These are phyloP conservation scores for Passer domesticus DNA, from an alignment of 2,113 vertebrate genomes.

Conservation along the genomic window DNA sequence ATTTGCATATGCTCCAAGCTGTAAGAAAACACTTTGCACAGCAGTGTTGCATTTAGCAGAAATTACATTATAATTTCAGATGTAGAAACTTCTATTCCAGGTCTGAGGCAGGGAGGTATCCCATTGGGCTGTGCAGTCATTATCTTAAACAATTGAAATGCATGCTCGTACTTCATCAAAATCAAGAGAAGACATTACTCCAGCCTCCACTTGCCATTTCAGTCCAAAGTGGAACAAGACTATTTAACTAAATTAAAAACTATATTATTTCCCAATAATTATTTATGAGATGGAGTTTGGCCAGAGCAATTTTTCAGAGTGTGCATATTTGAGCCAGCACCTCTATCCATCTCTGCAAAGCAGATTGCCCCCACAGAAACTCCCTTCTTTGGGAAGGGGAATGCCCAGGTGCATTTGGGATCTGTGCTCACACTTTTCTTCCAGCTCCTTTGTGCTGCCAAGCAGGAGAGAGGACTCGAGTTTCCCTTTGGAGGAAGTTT, in stretches of 20 bases:
- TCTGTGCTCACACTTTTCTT: not conserved
- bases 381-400: not conserved
- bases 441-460: not conserved
- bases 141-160: slow-evolving; percentile 40
- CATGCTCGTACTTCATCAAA: slow-evolving; percentile 29
- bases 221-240: not conserved
- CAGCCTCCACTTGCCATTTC: not conserved
- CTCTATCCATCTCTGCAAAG: not conserved
- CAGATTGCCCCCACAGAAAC: not conserved
- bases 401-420: not conserved
- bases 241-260: slow-evolving; percentile 22
- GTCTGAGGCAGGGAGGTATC: not conserved
- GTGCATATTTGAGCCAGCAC: not conserved
- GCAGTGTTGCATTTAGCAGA: slow-evolving; percentile 39
- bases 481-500: not conserved
- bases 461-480: not conserved
- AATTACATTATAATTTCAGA: slow-evolving; percentile 70
- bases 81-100: slow-evolving; percentile 20
- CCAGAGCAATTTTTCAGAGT: not conserved
- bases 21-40: slow-evolving; percentile 28
- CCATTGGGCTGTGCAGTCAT: not conserved
- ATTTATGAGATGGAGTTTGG: not conserved
- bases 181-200: not conserved
- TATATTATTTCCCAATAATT: not conserved
- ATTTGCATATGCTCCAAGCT: slow-evolving; percentile 43